Evolutionary conservation across 2,888 invertebrate species (phyloP).

Genomic region (Eretmocerus hayati): DNA sequence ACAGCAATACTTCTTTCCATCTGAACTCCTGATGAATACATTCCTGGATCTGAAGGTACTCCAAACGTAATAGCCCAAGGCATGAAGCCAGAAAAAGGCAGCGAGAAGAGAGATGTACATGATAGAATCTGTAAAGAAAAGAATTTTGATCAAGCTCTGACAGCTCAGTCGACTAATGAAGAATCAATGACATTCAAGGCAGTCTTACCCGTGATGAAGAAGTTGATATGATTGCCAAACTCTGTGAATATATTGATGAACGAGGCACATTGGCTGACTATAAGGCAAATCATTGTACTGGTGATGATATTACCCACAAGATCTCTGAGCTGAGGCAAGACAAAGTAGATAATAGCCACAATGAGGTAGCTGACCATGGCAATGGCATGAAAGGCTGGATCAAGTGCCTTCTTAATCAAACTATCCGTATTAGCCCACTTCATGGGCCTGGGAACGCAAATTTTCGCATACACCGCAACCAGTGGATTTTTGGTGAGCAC

Average conservation of each 20-base stretch:
- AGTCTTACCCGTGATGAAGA: slow-evolving; percentile 66
- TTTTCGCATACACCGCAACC: slow-evolving; percentile 62
- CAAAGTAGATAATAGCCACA: slow-evolving; percentile 74
- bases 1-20: slow-evolving; percentile 80
- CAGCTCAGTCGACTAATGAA: background rate
- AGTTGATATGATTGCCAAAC: slow-evolving; percentile 72
- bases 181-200: background rate
- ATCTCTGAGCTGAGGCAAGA: slow-evolving; percentile 74
- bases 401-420: slow-evolving; percentile 66
- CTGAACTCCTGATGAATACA: slow-evolving; percentile 76
- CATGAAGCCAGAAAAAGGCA: slow-evolving; percentile 81
- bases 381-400: slow-evolving; percentile 69
- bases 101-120: slow-evolving; percentile 69
- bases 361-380: slow-evolving; percentile 63
- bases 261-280: slow-evolving; percentile 70
- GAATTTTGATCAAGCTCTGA: slow-evolving; percentile 6
- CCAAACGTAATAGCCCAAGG: slow-evolving; percentile 82
- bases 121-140: slow-evolving; percentile 61
- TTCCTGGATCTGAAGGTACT: slow-evolving; percentile 80
- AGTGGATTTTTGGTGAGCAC: slow-evolving; percentile 47
- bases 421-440: slow-evolving; percentile 69
- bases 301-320: slow-evolving; percentile 79
- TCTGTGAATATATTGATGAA: slow-evolving; percentile 73
- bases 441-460: slow-evolving; percentile 66
- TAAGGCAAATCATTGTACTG: slow-evolving; percentile 70